Base-by-base conservation (phyloP, 2,888 invertebrate species). In the Formica aserva region DNA sequence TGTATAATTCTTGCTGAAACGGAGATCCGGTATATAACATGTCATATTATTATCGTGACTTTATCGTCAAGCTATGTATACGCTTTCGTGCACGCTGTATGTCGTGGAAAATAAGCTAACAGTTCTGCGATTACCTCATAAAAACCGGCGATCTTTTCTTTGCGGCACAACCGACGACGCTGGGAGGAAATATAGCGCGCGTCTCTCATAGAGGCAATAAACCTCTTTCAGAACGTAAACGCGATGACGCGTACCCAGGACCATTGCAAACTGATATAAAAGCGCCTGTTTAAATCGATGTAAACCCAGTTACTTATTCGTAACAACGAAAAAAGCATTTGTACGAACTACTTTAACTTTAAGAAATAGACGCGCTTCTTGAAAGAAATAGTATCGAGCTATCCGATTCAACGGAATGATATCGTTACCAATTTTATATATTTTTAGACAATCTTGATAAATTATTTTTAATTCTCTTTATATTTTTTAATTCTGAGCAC, bases 81-180 rank as follows among this genome's bases (percentile, higher is more conserved):
- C 45, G 74, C 72, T 41, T 41, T 78, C 45, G 72, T 71, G 29
- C 41, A 45, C 45, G 55, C 8, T 71, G 38, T 78, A 60, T 48
- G 60, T 60, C 78, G 45, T 8, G 57, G 74, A 45, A 80, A 80
- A 57, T 78, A 78, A 80, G 78, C 78, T 74, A 80, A 80, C 78
- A 80, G 74, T 62, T 80, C 60, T 60, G 74, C 78, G 74, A 80
- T 80, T 80, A 80, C 78, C 78, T 80, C 78, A 22, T 80, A 80
- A 80, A 80, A 74, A 74, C 75, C 45, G 13, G 75, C 35, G 45
- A 80, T 80, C 78, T 72, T 72, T 55, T 77, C 77, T 69, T 80
- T 45, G 38, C 38, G 74, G 45, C 74, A 6, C 41, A 71, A 32
- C 78, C 57, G 74, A 45, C 26, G 32, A 80, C 45, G 78, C 35